These are phyloP conservation scores for Acrocephalus scirpaceus DNA, from an alignment of 2,797 vertebrate species.

Conservation along the genomic window DNA sequence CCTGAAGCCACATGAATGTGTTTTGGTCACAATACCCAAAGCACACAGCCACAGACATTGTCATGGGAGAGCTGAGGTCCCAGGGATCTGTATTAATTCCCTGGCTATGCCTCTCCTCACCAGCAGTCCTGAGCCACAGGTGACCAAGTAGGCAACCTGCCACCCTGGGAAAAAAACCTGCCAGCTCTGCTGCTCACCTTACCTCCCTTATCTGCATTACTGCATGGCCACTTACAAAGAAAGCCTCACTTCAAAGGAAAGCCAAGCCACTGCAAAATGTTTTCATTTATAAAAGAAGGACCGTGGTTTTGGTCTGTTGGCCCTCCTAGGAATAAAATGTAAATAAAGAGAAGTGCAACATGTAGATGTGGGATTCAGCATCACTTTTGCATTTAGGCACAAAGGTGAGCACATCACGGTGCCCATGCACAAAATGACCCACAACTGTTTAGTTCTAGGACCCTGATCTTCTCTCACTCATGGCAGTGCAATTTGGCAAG, in stretches of 20 bases:
- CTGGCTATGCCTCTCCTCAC: not conserved
- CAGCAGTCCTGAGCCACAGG: not conserved
- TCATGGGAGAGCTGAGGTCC: not conserved
- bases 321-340: not conserved
- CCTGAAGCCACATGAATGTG: not conserved
- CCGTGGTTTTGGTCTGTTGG: not conserved
- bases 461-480: not conserved
- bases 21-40: not conserved
- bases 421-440: not conserved
- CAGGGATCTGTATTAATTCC: not conserved
- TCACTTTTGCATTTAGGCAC: not conserved
- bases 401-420: not conserved
- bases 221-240: not conserved
- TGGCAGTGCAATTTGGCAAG: not conserved
- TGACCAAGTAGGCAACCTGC: not conserved
- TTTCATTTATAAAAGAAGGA: not conserved
- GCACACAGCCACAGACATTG: rapidly evolving
- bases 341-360: not conserved
- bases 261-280: not conserved
- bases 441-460: not conserved
- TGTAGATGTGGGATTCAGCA: not conserved
- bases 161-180: not conserved
- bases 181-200: not conserved
- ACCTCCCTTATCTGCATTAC: not conserved
- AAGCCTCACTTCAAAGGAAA: not conserved